Conservation (phyloP, 1,140 invertebrate species). For the Ctenoplectra terminalis region DNA sequence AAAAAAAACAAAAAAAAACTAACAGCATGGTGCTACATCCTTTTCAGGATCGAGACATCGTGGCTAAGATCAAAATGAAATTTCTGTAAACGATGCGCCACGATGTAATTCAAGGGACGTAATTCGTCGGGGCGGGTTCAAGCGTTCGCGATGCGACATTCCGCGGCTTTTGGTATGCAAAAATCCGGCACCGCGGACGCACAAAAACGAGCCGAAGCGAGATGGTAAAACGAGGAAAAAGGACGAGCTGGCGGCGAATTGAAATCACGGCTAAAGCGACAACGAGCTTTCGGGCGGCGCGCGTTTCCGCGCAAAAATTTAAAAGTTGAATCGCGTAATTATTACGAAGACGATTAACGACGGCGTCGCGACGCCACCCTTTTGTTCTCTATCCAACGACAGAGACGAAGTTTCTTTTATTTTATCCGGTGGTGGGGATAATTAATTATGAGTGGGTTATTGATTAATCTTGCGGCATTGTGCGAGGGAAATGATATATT, state of each 20-base stretch:
- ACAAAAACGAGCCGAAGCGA: not conserved
- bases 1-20: no score
- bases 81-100: not conserved
- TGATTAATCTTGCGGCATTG: no score
- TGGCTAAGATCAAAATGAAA: not conserved
- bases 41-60: not conserved
- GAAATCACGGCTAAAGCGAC: not conserved
- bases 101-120: conserved; percentile 37
- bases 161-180: conserved; percentile 64
- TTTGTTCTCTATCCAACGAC: conserved; percentile 3
- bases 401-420: not conserved
- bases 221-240: no score
- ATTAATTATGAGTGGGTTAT: conserved; percentile 16
- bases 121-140: conserved; percentile 68
- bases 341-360: conserved; percentile 32
- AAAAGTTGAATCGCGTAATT: conserved; percentile 33
- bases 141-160: conserved; percentile 55
- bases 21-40: no score
- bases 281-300: conserved; percentile 24
- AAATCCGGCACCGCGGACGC: conserved; percentile 29
- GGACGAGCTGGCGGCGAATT: not conserved
- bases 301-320: conserved; percentile 13
- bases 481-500: not conserved
- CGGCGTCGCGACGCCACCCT: conserved; percentile 27
- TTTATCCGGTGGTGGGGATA: not conserved